phyloP scores from a whole-genome alignment of 2,797 vertebrate species.

The Carcharodon carcharias region DNA sequence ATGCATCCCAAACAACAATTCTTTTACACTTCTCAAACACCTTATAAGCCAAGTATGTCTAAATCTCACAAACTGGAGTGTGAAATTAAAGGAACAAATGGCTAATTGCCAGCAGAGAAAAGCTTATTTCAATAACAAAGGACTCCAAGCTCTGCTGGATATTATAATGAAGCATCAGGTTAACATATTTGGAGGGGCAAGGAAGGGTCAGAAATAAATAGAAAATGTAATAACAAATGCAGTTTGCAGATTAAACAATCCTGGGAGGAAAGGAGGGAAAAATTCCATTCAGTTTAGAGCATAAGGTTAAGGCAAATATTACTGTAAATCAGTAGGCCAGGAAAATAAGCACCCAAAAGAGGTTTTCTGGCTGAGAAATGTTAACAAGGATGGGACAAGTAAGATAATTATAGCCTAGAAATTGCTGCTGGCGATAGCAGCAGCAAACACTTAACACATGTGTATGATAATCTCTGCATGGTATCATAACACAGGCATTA shows the following conservation, averaged over 20 bases:
- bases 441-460: background rate
- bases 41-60: conserved; percentile 24
- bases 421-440: background rate
- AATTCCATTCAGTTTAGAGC: background rate
- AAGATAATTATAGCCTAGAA: background rate
- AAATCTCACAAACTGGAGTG: conserved; percentile 21
- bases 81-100: conserved; percentile 16
- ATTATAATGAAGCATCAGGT: background rate
- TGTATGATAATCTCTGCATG: background rate
- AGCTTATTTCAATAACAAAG: background rate
- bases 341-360: background rate
- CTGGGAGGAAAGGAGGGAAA: background rate
- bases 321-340: background rate
- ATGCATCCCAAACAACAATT: background rate
- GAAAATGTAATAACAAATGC: background rate
- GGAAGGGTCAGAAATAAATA: background rate
- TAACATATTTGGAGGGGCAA: background rate
- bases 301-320: background rate
- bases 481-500: background rate
- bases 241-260: background rate
- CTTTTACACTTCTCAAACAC: conserved; percentile 8
- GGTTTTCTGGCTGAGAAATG: background rate
- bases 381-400: background rate
- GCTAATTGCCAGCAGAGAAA: background rate
- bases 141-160: background rate